These are phyloP conservation scores for Dynastes maya DNA, from an alignment of 2,888 invertebrate species.

Conservation along the genomic window DNA sequence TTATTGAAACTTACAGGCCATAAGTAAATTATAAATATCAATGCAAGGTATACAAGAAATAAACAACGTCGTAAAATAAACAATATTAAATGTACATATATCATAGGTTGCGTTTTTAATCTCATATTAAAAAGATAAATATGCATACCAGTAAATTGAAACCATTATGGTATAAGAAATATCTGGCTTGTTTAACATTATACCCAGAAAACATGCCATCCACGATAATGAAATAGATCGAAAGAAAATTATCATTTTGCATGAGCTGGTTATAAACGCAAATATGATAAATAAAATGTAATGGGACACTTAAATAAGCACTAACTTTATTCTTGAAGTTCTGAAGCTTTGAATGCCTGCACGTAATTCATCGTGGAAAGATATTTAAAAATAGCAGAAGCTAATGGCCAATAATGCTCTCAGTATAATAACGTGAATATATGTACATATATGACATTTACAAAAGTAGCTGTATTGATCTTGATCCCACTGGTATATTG, in stretches of 20 bases:
- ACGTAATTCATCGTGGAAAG: conserved; percentile 9
- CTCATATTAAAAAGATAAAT: background rate
- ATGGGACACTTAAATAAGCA: conserved; percentile 22
- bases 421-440: background rate
- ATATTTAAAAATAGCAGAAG: background rate
- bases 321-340: background rate
- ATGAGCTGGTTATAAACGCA: background rate
- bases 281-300: conserved; percentile 28
- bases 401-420: background rate
- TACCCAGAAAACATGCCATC: background rate
- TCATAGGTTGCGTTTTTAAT: too few relatives aligned
- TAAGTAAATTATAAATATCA: too few relatives aligned
- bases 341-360: background rate
- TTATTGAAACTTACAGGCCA: too few relatives aligned
- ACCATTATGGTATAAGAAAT: background rate
- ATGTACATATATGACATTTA: too few relatives aligned
- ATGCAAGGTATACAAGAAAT: too few relatives aligned
- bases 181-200: background rate
- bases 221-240: background rate
- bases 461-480: too few relatives aligned
- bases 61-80: too few relatives aligned
- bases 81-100: too few relatives aligned
- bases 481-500: too few relatives aligned
- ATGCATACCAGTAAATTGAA: background rate
- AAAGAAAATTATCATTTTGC: background rate